Evolutionary conservation across 2,888 invertebrate species (phyloP).

Genomic region (Agonum fuliginosum): DNA sequence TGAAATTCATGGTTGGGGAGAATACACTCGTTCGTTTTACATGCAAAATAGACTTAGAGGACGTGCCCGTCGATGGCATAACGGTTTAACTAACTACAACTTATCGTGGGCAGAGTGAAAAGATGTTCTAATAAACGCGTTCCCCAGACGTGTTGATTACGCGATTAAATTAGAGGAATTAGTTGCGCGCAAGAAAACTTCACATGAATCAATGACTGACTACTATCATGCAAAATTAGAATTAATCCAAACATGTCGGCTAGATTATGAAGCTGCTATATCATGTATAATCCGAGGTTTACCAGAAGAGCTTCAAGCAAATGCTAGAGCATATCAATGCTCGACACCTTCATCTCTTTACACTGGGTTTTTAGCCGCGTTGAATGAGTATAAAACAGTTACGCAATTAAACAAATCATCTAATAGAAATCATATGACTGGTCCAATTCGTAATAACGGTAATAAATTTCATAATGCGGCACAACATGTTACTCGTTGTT

Average conservation of each 20-base stretch:
- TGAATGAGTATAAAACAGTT: conserved; percentile 24
- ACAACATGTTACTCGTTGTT: no score
- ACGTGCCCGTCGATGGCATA: conserved; percentile 61
- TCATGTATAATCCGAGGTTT: conserved; percentile 62
- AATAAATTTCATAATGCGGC: no score
- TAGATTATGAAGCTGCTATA: conserved; percentile 38
- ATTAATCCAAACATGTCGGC: not conserved
- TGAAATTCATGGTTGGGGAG: conserved; percentile 62
- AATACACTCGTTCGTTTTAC: conserved; percentile 59
- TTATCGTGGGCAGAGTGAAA: conserved; percentile 66
- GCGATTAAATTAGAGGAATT: conserved; percentile 66
- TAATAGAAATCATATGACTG: not conserved
- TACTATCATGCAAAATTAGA: conserved; percentile 63
- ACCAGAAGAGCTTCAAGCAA: conserved; percentile 61
- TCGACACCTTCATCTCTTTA: conserved; percentile 36
- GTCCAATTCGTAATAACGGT: not conserved
- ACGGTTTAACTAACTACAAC: conserved; percentile 61
- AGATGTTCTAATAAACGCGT: conserved; percentile 60
- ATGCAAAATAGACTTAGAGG: conserved; percentile 61
- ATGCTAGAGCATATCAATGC: conserved; percentile 51
- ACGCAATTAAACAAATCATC: not conserved
- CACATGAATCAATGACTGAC: conserved; percentile 66
- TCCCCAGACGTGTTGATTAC: conserved; percentile 65
- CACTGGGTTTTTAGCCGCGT: conserved; percentile 28
- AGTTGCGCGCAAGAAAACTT: conserved; percentile 63